Percentiles rank a stretch among this genome's conserved stretches.
Evolutionary conservation across 1,140 invertebrate species (phyloP).

Genomic region (Orchestia grillus): DNA sequence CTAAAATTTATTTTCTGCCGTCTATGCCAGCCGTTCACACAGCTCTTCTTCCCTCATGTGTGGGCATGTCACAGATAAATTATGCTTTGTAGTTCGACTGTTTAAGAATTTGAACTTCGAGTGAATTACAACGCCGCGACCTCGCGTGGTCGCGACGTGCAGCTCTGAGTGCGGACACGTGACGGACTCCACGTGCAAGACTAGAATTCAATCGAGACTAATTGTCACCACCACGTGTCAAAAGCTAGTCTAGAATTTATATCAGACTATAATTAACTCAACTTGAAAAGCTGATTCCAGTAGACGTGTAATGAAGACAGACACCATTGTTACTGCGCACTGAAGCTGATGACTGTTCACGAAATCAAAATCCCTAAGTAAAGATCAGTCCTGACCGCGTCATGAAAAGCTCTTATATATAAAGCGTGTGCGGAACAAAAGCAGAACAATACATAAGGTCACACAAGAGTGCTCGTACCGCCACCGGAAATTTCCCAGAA

Average conservation of each 20-base stretch:
- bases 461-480: no score
- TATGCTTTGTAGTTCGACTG: neutral
- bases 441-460: no score
- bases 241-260: neutral
- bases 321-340: no score
- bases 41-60: neutral
- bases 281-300: no score
- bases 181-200: neutral
- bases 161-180: neutral
- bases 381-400: no score
- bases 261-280: no score
- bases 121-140: neutral
- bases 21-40: neutral
- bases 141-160: neutral
- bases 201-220: neutral
- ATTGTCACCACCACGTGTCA: neutral
- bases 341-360: no score
- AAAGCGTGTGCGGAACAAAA: no score
- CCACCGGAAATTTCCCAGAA: neutral
- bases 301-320: no score
- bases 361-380: no score
- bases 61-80: neutral
- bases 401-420: no score
- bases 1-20: neutral
- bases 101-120: neutral